Evolutionary conservation across 1,140 invertebrate genomes (phyloP).

Genomic region (Caligus rogercresseyi): DNA sequence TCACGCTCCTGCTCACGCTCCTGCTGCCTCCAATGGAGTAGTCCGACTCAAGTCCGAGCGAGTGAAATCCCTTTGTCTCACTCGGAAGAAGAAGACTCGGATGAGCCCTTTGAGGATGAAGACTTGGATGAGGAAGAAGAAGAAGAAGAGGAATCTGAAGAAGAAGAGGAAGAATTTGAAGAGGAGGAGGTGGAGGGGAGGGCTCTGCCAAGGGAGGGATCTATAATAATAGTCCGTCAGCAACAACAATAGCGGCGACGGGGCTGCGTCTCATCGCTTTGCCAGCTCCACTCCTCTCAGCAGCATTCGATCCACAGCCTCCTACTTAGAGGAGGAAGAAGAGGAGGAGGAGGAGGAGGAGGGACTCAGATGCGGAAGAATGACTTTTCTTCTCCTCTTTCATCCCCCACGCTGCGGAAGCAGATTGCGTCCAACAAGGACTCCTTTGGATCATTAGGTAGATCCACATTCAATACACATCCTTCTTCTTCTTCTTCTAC

Average conservation of each 20-base stretch:
- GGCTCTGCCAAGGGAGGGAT: not conserved
- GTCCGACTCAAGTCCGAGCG: not conserved
- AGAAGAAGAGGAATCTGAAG: slow-evolving; percentile 7
- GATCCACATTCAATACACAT: not conserved
- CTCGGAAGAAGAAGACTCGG: not conserved
- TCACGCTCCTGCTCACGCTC: too few species aligned
- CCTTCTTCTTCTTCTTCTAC: not conserved
- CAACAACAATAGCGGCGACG: too few species aligned
- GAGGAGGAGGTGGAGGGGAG: slow-evolving; percentile 9
- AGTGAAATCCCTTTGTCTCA: not conserved
- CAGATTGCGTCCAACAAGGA: slow-evolving; percentile 2
- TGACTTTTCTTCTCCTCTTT: too few species aligned
- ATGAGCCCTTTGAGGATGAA: slow-evolving; percentile 10
- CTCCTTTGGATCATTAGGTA: slow-evolving; percentile 9
- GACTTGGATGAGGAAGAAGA: slow-evolving; percentile 9
- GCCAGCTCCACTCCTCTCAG: not conserved
- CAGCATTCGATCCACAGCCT: not conserved
- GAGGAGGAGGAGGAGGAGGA: too few species aligned
- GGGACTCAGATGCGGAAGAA: too few species aligned
- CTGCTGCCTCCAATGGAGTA: too few species aligned
- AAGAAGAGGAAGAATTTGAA: slow-evolving; percentile 18
- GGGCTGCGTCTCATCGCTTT: slow-evolving; percentile 5
- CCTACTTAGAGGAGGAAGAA: slow-evolving; percentile 14
- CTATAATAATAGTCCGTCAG: too few species aligned
- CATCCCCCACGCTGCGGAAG: not conserved